Evolutionary conservation across 2,888 invertebrate species (phyloP).

Genomic region (Ormyrus nitidulus): DNA sequence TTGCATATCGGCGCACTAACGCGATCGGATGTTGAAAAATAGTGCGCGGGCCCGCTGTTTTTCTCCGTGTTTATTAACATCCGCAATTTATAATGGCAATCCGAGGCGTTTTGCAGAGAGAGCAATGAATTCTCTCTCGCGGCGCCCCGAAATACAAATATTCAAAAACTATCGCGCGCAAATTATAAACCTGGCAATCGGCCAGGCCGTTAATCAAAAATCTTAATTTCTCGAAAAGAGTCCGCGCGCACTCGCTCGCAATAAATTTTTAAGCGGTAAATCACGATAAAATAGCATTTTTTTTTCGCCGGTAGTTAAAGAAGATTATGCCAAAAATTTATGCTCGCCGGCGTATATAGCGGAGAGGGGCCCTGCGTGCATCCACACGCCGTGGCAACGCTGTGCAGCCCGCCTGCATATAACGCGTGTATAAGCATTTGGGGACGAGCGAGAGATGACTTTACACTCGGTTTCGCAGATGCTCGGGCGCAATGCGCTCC

Average conservation of each 20-base stretch:
- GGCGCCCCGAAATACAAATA: not conserved
- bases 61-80: too few relatives aligned
- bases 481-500: not conserved
- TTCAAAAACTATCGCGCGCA: not conserved
- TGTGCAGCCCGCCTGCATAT: constrained; percentile 17
- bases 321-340: constrained; percentile 43
- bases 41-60: too few relatives aligned
- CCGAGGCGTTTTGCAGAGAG: too few relatives aligned
- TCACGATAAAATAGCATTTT: constrained; percentile 37
- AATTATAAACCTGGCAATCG: constrained; percentile 39
- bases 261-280: constrained; percentile 33
- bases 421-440: constrained; percentile 20
- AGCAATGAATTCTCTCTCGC: too few relatives aligned
- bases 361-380: constrained; percentile 10
- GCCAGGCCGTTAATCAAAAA: constrained; percentile 35
- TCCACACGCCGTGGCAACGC: constrained; percentile 12
- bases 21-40: too few relatives aligned
- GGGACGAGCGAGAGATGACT: constrained; percentile 45
- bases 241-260: not conserved
- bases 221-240: constrained; percentile 28
- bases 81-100: too few relatives aligned
- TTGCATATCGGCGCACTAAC: not conserved
- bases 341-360: constrained; percentile 28
- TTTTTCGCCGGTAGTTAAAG: constrained; percentile 6
- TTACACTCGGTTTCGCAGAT: constrained; percentile 18